Conservation (phyloP, 1,140 invertebrate genomes). For the Doryteuthis pealeii region DNA sequence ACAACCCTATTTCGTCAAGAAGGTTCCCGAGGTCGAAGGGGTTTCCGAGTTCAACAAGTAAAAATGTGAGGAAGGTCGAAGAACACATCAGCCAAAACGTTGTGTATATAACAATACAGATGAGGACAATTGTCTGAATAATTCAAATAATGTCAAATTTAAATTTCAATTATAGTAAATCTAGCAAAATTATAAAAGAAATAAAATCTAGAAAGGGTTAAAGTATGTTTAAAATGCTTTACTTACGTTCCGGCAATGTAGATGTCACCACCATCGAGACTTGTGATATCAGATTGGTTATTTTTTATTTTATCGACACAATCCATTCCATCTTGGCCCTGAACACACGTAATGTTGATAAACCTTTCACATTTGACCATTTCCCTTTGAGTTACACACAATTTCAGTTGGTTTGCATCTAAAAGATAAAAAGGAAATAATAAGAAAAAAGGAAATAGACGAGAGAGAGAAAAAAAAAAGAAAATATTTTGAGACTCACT, state of each 20-base stretch:
- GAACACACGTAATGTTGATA: conserved; percentile 13
- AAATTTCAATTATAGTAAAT: too few relatives aligned
- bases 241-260: conserved; percentile 63
- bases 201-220: neutral
- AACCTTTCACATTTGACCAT: conserved; percentile 77
- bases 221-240: too few relatives aligned
- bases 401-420: conserved; percentile 14
- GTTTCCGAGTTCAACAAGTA: too few relatives aligned
- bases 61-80: too few relatives aligned
- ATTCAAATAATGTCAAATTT: too few relatives aligned
- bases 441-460: neutral
- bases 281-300: conserved; percentile 78
- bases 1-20: too few relatives aligned
- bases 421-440: neutral
- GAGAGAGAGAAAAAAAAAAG: neutral
- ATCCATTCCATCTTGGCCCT: conserved; percentile 66
- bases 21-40: too few relatives aligned
- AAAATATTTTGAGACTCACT: neutral
- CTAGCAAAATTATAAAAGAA: neutral
- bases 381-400: conserved; percentile 82
- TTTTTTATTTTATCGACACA: conserved; percentile 73
- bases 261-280: conserved; percentile 86
- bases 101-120: too few relatives aligned
- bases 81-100: too few relatives aligned
- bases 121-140: too few relatives aligned